Evolutionary conservation across 2,113 vertebrate species (phyloP), one percentile per base, ranked within the genome.

Genomic region (Pao palembangensis): DNA sequence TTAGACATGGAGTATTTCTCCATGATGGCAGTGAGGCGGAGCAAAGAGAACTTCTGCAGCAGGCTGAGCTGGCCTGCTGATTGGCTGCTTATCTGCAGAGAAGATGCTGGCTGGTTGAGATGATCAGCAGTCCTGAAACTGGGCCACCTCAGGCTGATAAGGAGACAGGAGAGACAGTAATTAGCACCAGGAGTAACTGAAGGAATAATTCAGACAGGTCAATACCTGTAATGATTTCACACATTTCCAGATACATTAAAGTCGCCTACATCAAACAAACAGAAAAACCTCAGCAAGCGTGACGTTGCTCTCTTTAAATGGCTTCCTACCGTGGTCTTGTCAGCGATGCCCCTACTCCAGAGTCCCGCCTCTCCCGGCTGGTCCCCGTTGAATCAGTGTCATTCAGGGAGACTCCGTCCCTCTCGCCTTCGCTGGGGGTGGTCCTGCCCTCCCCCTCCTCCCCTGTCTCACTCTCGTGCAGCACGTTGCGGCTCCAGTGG

Each of bases 1-100:
- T 94, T 98, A 75, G 96, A 95, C 94, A 96, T 89, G 8, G 95
- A 98, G 80, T 95, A 93, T 73, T 93, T 98, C 84, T 99, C 96
- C 96, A 99, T 98, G 88, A 96, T 94, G 84, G 96, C 96, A 0
- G 96, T 99, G 71, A 99, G 94, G 31, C 93, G 93, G 17, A 99
- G 94, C 69, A 99, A 80, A 0, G 96, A 97, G 88, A 98, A 95
- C 73, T 96, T 97, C 56, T 96, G 96, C 71, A 98, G 90, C 59
- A 99, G 88, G 62, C 93, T 94, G 76, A 99, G 93, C 59, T 99
- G 96, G 54, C 91, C 89, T 5, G 94, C 94, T 17, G 95, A 95
- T 79, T 98, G 96, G 89, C 83, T 94, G 58, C 92, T 93, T 86
- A 97, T 94, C 79, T 93, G 94, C 59, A 93, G 90, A 0, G 92